Base-by-base conservation (phyloP, 2,888 invertebrate species). In the Rhagophthalmus giganteus region DNA sequence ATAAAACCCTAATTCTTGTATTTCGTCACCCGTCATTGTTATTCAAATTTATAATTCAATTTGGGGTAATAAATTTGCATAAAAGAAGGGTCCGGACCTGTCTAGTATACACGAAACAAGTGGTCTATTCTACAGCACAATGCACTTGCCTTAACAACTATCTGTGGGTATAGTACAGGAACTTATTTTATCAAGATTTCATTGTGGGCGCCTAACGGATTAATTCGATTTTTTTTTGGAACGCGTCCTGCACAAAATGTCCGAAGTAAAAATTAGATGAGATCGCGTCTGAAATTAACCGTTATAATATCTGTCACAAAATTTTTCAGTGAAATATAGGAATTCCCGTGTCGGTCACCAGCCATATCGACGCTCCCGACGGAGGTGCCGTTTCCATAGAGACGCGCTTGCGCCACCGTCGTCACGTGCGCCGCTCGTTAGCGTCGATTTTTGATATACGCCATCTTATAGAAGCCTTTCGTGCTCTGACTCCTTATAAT, bases 41-140 rank as follows among this genome's bases (percentile, higher is more conserved):
- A 74, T 74, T 74, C 74, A 74, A 74, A 74, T 74, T 74, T 73
- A 72, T 74, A 74, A 74, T 74, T 74, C 74, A 74, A 74, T 74
- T 74, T 72, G 69, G 73, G 73, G 69, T 69, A 69, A 73, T 72
- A 72, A 72, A 74, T 74, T 74, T 74, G 70, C 74, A 74, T 74
- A 74, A 72, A 71, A 70, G 64, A 70, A 71, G 71, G 72, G 72
- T 69, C 61, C 67, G 59, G 62, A 58, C 59, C 58, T 61, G 48
- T 44, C 48, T 55, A 55, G 55, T 51, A 40, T 47, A 47, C 52
- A 52, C 46, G 52, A 47, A 52, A 52, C 52, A 52, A 52, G 52
- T 52, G 52, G 41, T 52, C 52, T 52, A 47, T 52, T 52, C 52
- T 41, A 34, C 30, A 28, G 16, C 31, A 52, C 47, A 46, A 46